These are phyloP conservation scores for Argyra leucocephala DNA, from an alignment of 2,888 invertebrate genomes.

Conservation along the genomic window DNA sequence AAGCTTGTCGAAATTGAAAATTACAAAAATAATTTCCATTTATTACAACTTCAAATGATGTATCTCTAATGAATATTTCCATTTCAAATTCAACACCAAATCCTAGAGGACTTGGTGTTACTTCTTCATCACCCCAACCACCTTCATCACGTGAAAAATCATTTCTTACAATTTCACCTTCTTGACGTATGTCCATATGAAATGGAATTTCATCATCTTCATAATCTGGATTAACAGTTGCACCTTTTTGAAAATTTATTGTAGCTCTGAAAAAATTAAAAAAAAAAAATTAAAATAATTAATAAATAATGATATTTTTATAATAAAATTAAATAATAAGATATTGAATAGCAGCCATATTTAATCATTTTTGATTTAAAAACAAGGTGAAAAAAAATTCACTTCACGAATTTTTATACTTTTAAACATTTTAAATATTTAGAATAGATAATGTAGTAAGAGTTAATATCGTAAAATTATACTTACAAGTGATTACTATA, in stretches of 20 bases:
- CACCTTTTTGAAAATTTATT: not conserved
- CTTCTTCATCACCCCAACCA: constrained; percentile 6
- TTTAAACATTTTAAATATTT: too few species aligned
- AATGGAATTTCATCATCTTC: constrained; percentile 2
- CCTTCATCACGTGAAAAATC: not conserved
- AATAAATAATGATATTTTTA: too few species aligned
- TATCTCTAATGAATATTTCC: not conserved
- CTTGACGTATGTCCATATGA: not conserved
- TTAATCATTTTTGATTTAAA: too few species aligned
- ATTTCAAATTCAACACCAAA: not conserved
- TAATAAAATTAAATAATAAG: too few species aligned
- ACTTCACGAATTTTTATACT: too few species aligned
- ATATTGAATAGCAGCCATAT: too few species aligned
- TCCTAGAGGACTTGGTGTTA: not conserved
- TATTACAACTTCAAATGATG: not conserved
- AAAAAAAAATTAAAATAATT: not conserved
- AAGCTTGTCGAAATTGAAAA: not conserved
- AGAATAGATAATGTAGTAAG: too few species aligned
- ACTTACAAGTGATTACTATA: too few species aligned
- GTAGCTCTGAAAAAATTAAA: not conserved
- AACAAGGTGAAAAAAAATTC: too few species aligned
- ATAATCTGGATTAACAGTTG: not conserved
- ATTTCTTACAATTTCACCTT: constrained; percentile 7
- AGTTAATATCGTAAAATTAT: too few species aligned
- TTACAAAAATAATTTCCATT: not conserved